A percentile compares a stretch with the other conserved stretches of the same genome.
phyloP scores from a whole-genome alignment of 2,113 vertebrate genomes.

The Mugil cephalus region DNA sequence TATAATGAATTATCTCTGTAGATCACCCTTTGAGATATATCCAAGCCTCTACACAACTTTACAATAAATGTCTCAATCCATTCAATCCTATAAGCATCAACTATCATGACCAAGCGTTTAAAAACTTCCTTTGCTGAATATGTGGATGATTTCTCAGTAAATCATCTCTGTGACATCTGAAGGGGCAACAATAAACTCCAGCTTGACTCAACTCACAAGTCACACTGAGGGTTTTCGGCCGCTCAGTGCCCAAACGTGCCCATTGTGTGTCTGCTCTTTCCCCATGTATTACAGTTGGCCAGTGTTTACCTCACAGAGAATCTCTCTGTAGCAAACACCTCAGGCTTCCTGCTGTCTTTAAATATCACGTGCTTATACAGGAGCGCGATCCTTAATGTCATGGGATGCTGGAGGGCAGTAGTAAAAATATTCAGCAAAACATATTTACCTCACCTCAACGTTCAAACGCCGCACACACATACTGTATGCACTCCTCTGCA shows the following conservation, averaged over 20 bases:
- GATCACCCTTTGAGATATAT: no score
- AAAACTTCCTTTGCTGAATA: no score
- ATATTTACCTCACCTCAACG: background rate
- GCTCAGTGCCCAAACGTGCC: no score
- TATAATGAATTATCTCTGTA: no score
- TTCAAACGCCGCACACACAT: background rate
- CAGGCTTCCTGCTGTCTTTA: conserved; percentile 5
- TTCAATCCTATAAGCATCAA: no score
- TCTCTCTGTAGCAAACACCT: background rate
- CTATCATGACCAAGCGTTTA: no score
- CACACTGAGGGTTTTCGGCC: background rate
- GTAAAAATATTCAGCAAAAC: background rate
- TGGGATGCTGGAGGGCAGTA: background rate
- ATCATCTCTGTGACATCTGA: no score
- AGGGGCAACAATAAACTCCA: no score
- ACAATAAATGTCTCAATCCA: no score
- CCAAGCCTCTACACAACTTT: no score
- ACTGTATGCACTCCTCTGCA: background rate
- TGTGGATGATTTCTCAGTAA: no score
- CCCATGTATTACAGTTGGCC: conserved; percentile 82
- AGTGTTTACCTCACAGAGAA: conserved; percentile 60
- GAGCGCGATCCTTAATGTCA: no score
- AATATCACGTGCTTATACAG: conserved; percentile 1
- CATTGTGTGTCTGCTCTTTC: background rate
- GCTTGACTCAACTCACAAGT: background rate